Base-by-base conservation (phyloP, 2,113 vertebrate species). In the Stigmatopora argus region DNA sequence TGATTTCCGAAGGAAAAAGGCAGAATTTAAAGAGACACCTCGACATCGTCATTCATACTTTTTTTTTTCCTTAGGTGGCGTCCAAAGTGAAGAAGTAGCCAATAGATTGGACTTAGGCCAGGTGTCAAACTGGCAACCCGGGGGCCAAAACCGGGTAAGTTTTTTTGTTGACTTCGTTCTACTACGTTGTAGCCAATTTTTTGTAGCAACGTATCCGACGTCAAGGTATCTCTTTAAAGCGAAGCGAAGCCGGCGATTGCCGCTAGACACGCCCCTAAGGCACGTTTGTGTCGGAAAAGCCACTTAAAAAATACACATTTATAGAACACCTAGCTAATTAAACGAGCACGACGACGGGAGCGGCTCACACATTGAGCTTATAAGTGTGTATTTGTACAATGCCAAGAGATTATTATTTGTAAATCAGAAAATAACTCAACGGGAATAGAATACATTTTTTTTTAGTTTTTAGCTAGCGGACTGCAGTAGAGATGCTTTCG, bases 401-500 rank as follows among this genome's bases (percentile, higher is more conserved):
- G 35, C 31, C 7, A 59, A 59, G 23, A 58, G 41, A 45, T 74
- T 83, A 8, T 31, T 56, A 14, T 56, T 31, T 56, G 15, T 56
- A 56, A 15, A 56, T 56, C 71, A 77, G 76, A 86, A 85, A 86
- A 85, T 77, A 83, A 79, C 65, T 69, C 83, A 75, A 78, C 78
- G 73, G 74, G 85, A 15, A 77, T 75, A 73, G 84, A 84, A 83
- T 31, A 78, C 51, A 60, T 72, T 78, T 78, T 18, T 14, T 78
- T 79, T 18, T 14, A 80, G 79, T 70, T 69, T 67, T 62, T 74
- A 68, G 58, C 78, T 81, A 83, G 38, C 44, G 38, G 66, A 79
- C 66, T 78, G 83, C 74, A 82, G 78, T 78, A 82, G 71, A 61
- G 74, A 82, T 77, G 78, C 70, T 59, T 17, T 64, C 45, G 63